A percentile compares a stretch with the other conserved stretches of the same genome.
Conservation (phyloP, 1,140 invertebrate genomes). For the Capitella teleta region DNA sequence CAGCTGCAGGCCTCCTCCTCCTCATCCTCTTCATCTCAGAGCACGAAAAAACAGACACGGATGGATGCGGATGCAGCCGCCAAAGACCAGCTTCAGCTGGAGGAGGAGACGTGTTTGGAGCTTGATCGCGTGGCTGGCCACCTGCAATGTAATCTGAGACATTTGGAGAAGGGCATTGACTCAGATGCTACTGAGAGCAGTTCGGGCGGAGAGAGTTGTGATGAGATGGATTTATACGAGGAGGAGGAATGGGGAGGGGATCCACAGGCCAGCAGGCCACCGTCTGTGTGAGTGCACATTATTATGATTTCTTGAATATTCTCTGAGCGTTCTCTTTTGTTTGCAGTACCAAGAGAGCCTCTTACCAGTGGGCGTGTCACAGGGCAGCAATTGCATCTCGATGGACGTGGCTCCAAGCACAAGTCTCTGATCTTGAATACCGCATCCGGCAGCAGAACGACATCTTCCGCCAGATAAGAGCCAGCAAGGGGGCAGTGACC, state of each 20-base stretch:
- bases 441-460: conserved; percentile 79
- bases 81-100: conserved; percentile 19
- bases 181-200: conserved; percentile 87
- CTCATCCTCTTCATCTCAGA: background rate
- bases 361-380: conserved; percentile 72
- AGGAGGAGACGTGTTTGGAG: conserved; percentile 24
- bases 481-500: conserved; percentile 35
- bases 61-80: conserved; percentile 10
- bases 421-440: conserved; percentile 83
- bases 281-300: conserved; percentile 57
- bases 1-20: conserved; percentile 44
- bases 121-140: conserved; percentile 45
- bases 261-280: conserved; percentile 11
- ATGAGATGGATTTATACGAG: conserved; percentile 57
- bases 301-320: background rate
- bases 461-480: conserved; percentile 49
- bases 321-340: conserved; percentile 16
- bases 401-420: conserved; percentile 84
- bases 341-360: conserved; percentile 60
- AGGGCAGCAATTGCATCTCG: conserved; percentile 68
- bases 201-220: conserved; percentile 84
- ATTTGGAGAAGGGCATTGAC: conserved; percentile 64
- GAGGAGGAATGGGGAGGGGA: background rate
- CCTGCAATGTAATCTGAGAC: conserved; percentile 55
- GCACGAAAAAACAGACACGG: conserved; percentile 13